These are phyloP conservation scores for Riparia riparia DNA, from an alignment of 2,113 vertebrate genomes.

Conservation along the genomic window DNA sequence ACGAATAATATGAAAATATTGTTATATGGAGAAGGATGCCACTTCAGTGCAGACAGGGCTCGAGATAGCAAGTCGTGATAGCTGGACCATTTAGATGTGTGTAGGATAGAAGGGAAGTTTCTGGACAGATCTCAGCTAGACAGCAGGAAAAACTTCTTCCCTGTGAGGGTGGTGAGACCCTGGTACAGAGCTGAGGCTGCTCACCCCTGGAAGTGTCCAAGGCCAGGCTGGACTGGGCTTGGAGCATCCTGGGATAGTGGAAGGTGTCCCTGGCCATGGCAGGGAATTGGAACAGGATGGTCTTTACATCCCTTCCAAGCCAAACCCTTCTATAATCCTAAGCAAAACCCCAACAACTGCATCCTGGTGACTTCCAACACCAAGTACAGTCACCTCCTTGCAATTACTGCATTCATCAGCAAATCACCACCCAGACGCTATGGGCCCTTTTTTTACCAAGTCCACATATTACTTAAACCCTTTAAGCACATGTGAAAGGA, in stretches of 20 bases:
- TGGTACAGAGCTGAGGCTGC: background rate
- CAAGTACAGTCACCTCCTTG: background rate
- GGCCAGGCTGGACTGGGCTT: background rate
- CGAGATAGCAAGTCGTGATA: background rate
- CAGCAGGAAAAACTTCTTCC: background rate
- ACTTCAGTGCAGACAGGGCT: background rate
- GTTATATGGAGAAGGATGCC: background rate
- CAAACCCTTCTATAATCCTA: background rate
- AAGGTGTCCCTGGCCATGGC: background rate
- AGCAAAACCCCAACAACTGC: background rate
- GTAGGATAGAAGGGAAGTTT: background rate
- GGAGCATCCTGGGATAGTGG: background rate
- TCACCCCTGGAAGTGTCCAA: background rate
- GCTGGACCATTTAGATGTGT: background rate
- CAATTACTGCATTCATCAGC: background rate
- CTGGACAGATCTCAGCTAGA: background rate
- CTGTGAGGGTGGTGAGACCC: background rate
- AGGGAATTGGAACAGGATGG: rapidly evolving
- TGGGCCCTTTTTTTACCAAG: background rate
- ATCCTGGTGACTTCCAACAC: background rate
- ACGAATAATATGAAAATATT: background rate
- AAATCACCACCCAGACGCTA: background rate
- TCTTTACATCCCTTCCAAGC: background rate
- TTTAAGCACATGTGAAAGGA: background rate
- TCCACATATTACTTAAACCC: background rate